Evolutionary conservation across 2,797 vertebrate species (phyloP).

Genomic region (Lacerta agilis): DNA sequence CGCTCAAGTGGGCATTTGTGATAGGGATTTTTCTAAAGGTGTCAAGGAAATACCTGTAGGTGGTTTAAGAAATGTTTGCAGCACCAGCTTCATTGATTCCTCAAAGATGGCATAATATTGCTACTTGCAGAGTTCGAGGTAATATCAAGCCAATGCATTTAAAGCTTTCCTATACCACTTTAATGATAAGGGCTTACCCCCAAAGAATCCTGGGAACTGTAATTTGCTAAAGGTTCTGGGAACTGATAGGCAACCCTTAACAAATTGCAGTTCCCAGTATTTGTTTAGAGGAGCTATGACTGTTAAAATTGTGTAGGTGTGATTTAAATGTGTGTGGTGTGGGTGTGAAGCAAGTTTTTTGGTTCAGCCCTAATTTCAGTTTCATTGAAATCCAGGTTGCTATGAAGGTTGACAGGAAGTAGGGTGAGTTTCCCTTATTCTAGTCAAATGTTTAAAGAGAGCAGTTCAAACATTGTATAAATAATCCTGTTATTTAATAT

Average conservation of each 20-base stretch:
- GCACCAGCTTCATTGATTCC: background rate
- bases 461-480: background rate
- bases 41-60: background rate
- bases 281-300: too few species aligned
- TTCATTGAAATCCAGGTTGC: background rate
- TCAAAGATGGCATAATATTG: background rate
- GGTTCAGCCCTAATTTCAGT: background rate
- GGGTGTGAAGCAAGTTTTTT: background rate
- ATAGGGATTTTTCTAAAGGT: background rate
- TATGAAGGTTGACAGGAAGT: conserved; percentile 1
- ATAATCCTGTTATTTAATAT: background rate
- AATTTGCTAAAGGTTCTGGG: too few species aligned
- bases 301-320: too few species aligned
- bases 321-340: too few species aligned
- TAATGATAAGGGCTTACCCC: too few species aligned
- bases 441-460: background rate
- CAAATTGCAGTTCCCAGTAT: too few species aligned
- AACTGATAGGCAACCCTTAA: too few species aligned
- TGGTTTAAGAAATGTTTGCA: background rate
- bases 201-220: too few species aligned
- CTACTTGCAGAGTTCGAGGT: background rate
- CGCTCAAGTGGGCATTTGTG: background rate
- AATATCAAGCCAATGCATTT: background rate
- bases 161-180: background rate
- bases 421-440: background rate